Evolutionary conservation across 1,140 invertebrate genomes (phyloP).

Genomic region (Choristoneura fumiferana): DNA sequence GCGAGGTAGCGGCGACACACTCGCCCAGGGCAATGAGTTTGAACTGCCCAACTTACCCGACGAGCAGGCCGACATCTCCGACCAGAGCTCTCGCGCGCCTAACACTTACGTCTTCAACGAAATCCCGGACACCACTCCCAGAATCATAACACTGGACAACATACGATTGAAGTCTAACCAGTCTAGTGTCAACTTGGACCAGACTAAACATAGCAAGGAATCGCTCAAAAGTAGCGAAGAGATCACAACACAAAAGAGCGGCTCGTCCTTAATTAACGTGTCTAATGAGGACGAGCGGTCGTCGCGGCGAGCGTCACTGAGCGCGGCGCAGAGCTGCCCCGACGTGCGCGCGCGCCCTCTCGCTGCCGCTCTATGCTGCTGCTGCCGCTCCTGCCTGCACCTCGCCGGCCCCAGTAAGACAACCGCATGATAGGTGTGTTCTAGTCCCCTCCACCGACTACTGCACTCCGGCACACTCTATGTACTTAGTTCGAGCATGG

Average conservation of each 20-base stretch:
- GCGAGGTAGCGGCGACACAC: constrained; percentile 64
- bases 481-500: constrained; percentile 24
- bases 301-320: constrained; percentile 18
- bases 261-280: constrained; percentile 36
- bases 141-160: constrained; percentile 60
- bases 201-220: constrained; percentile 35
- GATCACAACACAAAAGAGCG: constrained; percentile 29
- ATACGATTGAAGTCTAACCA: constrained; percentile 61
- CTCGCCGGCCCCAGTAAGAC: constrained; percentile 55
- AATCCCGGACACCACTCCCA: constrained; percentile 61
- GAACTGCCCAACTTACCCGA: constrained; percentile 65
- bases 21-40: constrained; percentile 70
- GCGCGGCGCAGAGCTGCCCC: constrained; percentile 47
- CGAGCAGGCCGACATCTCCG: constrained; percentile 49
- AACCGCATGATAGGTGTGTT: constrained; percentile 72
- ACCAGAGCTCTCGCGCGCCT: too few relatives aligned
- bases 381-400: too few relatives aligned
- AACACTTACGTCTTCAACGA: constrained; percentile 54
- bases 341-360: constrained; percentile 62
- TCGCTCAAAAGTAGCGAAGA: constrained; percentile 37
- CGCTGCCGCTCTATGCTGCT: too few relatives aligned
- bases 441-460: constrained; percentile 36
- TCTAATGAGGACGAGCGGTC: constrained; percentile 23
- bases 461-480: constrained; percentile 28
- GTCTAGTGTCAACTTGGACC: constrained; percentile 45